A percentile compares a stretch with the other conserved stretches of the same genome.
Conservation (phyloP, 2,888 invertebrate genomes). For the Ganaspis brasiliensis region DNA sequence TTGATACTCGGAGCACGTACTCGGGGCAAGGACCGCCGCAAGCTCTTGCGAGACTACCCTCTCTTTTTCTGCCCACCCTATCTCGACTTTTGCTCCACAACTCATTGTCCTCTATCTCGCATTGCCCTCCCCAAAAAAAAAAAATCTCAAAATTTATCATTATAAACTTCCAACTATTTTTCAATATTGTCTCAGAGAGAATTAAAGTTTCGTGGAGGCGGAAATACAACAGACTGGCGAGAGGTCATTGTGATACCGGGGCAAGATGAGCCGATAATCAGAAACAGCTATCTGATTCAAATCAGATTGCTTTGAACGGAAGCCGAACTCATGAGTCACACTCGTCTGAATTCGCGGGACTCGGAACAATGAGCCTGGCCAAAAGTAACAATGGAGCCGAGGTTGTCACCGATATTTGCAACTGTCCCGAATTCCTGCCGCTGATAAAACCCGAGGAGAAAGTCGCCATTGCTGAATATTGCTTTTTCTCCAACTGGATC, state of each 20-base stretch:
- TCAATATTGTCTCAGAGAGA: too few species aligned
- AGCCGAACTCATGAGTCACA: conserved; percentile 75
- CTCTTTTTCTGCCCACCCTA: conserved; percentile 62
- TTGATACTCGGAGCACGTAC: conserved; percentile 80
- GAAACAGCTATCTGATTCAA: conserved; percentile 44
- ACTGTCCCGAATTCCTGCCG: not conserved
- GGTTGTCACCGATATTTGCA: conserved; percentile 62
- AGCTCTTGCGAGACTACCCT: conserved; percentile 72
- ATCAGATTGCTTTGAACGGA: conserved; percentile 68
- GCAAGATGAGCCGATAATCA: not conserved
- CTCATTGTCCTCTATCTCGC: conserved; percentile 75
- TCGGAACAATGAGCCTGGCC: conserved; percentile 72
- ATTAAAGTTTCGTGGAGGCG: too few species aligned
- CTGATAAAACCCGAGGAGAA: not conserved
- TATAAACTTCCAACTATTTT: too few species aligned
- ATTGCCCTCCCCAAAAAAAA: conserved; percentile 52
- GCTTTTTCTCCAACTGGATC: not conserved
- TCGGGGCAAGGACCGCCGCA: conserved; percentile 81
- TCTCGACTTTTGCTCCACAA: conserved; percentile 67
- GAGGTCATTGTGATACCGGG: too few species aligned
- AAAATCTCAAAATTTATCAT: not conserved
- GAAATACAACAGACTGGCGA: too few species aligned
- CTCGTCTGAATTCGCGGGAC: conserved; percentile 69
- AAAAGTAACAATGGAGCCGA: conserved; percentile 72
- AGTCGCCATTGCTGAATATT: not conserved